Evolutionary conservation across 2,113 vertebrate genomes (phyloP).

Genomic region (Amphilophus citrinellus): DNA sequence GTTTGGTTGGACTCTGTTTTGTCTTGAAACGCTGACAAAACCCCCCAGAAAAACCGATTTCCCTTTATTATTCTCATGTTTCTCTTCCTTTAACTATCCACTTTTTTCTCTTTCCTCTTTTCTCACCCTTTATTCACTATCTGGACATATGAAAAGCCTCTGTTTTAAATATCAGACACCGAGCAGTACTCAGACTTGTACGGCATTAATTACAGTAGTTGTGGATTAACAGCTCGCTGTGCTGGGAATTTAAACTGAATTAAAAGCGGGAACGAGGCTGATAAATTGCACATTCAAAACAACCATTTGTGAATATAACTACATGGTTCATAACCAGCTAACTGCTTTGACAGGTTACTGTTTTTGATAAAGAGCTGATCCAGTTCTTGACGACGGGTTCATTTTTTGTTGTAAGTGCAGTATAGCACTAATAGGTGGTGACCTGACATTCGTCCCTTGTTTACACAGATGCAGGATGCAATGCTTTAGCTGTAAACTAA

Average conservation of each 20-base stretch:
- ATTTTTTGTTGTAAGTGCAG: not conserved
- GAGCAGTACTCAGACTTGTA: slow-evolving; percentile 3
- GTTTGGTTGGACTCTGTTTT: not conserved
- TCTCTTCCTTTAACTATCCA: not conserved
- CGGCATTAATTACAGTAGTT: slow-evolving; percentile 16
- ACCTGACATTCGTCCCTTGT: not conserved
- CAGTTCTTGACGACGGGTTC: not conserved
- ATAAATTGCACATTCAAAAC: slow-evolving; percentile 17
- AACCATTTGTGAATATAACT: not conserved
- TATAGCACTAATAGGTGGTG: not conserved
- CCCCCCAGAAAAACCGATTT: not conserved
- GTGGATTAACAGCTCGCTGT: slow-evolving; percentile 24
- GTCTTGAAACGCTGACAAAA: not conserved
- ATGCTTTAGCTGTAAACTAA: not conserved
- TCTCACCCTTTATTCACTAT: slow-evolving; percentile 11
- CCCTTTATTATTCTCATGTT: not conserved
- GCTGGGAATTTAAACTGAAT: slow-evolving; percentile 17
- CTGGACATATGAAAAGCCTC: not conserved
- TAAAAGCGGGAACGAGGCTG: slow-evolving; percentile 20
- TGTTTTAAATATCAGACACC: slow-evolving; percentile 5
- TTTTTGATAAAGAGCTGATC: not conserved
- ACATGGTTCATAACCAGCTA: not conserved
- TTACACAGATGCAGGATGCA: not conserved
- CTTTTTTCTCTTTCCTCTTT: not conserved
- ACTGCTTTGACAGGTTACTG: not conserved